phyloP scores from a whole-genome alignment of 2,888 invertebrate species.

The Teleiodes luculella region DNA sequence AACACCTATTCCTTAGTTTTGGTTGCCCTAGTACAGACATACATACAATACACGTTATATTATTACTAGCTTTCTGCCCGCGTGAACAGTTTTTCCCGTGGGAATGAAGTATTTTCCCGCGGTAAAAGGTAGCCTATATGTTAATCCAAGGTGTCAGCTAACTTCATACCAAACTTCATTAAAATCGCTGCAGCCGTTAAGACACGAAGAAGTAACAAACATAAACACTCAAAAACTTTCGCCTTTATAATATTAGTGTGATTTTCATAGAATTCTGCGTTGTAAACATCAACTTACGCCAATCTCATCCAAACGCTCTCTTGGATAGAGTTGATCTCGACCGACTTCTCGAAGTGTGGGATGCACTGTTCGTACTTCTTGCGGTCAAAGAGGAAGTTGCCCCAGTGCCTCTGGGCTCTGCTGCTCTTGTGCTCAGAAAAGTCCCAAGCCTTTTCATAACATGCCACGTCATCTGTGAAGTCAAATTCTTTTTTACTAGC shows the following conservation, averaged over 20 bases:
- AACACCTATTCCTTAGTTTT: too few relatives aligned
- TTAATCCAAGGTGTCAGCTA: too few relatives aligned
- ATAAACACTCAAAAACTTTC: too few relatives aligned
- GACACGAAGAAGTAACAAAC: too few relatives aligned
- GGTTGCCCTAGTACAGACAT: neutral
- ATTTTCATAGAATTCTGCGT: neutral
- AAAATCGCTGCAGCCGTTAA: too few relatives aligned
- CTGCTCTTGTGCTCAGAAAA: slow-evolving; percentile 89
- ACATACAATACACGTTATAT: neutral
- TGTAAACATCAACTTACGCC: slow-evolving; percentile 77
- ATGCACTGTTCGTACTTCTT: slow-evolving; percentile 89
- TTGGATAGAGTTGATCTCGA: slow-evolving; percentile 93
- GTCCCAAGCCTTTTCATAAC: slow-evolving; percentile 95
- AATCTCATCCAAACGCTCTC: slow-evolving; percentile 91
- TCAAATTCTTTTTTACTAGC: too few relatives aligned
- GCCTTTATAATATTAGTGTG: too few relatives aligned
- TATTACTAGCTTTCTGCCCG: too few relatives aligned
- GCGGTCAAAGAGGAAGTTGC: slow-evolving; percentile 84
- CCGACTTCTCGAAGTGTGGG: slow-evolving; percentile 88
- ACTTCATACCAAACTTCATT: too few relatives aligned
- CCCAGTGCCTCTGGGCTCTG: slow-evolving; percentile 93
- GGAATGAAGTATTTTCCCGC: too few relatives aligned
- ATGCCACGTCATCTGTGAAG: slow-evolving; percentile 85
- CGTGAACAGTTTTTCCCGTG: too few relatives aligned
- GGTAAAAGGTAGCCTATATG: too few relatives aligned